Conservation (phyloP, 1,140 invertebrate genomes). For the Paraescarpia echinospica region DNA sequence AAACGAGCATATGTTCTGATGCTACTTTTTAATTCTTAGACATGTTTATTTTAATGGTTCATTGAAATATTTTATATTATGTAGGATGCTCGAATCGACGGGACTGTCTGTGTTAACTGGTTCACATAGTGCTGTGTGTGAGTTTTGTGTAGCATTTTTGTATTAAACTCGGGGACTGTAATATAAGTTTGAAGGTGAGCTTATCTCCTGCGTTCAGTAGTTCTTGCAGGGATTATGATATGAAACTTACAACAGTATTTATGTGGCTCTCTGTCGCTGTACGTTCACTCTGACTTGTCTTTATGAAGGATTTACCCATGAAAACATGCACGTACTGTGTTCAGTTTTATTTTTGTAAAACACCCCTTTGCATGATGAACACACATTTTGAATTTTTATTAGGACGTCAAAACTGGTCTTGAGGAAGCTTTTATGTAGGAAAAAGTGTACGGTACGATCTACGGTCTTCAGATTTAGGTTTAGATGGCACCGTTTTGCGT, state of each 20-base stretch:
- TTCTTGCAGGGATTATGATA: background rate
- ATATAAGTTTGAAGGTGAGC: background rate
- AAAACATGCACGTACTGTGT: background rate
- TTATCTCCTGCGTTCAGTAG: background rate
- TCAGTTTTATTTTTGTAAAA: background rate
- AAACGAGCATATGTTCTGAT: background rate
- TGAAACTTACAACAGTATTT: slow-evolving; percentile 6
- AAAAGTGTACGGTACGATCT: no score
- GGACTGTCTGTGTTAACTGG: background rate
- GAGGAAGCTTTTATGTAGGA: no score
- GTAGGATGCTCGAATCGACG: background rate
- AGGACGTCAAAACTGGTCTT: no score
- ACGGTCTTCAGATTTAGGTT: no score
- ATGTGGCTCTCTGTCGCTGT: background rate
- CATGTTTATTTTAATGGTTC: background rate
- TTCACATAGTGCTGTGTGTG: background rate
- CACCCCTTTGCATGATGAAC: no score
- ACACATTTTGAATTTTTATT: no score
- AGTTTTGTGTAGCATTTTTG: background rate
- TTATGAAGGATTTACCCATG: background rate
- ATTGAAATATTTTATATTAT: background rate
- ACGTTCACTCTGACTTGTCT: background rate
- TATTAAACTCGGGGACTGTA: background rate
- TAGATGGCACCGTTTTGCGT: background rate
- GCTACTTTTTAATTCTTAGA: background rate